Evolutionary conservation across 2,113 vertebrate genomes (phyloP), one percentile per base, ranked within the genome.

Genomic region (Stigmatopora argus): DNA sequence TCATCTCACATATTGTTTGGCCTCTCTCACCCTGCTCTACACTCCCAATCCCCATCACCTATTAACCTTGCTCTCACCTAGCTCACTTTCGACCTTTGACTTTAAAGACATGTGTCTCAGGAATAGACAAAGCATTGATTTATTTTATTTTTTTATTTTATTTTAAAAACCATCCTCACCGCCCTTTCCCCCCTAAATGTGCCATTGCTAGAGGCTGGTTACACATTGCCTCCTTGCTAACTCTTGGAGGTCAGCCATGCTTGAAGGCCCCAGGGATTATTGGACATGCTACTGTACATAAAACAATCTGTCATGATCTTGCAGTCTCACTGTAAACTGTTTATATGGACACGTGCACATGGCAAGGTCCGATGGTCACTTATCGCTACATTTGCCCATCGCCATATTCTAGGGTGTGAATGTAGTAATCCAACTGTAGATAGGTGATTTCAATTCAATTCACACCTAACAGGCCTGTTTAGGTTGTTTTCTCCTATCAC

Each of bases 381-480:
- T 10, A 60, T 19, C 48, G 63, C 72, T 82, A 76, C 75, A 78
- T 76, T 72, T 66, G 64, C 71, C 63, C 69, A 26, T 67, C 76
- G 77, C 70, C 65, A 70, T 83, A 80, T 81, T 68, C 68, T 56
- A 47, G 87, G 89, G 93, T 93, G 94, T 71, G 92, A 95, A 94
- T 87, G 88, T 91, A 93, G 94, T 92, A 94, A 92, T 92, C 90
- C 92, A 91, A 88, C 89, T 92, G 89, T 88, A 87, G 90, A 87
- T 91, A 94, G 93, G 94, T 96, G 94, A 96, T 96, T 96, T 95
- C 92, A 94, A 91, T 96, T 96, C 94, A 96, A 98, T 98, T 98
- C 93, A 92, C 95, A 96, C 95, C 93, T 93, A 88, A 90, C 93
- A 92, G 89, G 92, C 90, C 85, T 91, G 91, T 95, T 93, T 93